phyloP scores from a whole-genome alignment of 2,888 invertebrate genomes.

The Polyommatus icarus region DNA sequence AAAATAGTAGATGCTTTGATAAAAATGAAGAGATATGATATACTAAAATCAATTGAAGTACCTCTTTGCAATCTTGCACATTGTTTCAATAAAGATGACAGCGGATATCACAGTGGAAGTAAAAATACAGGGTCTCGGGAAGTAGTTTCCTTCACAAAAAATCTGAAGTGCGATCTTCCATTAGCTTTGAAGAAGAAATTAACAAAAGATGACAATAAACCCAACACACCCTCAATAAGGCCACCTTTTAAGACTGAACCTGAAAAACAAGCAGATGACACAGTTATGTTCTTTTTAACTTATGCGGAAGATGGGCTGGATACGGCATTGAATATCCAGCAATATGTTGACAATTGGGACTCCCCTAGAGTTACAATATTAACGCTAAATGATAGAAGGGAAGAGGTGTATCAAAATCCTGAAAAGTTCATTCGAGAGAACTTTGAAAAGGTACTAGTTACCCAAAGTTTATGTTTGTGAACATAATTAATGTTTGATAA shows the following conservation, averaged over 20 bases:
- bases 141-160: slow-evolving; percentile 62
- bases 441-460: slow-evolving; percentile 72
- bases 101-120: slow-evolving; percentile 67
- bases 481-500: background rate
- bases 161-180: slow-evolving; percentile 63
- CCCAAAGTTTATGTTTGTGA: background rate
- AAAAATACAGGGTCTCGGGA: slow-evolving; percentile 58
- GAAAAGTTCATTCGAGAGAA: slow-evolving; percentile 79
- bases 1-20: slow-evolving; percentile 73
- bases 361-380: slow-evolving; percentile 61
- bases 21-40: slow-evolving; percentile 74
- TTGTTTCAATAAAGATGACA: slow-evolving; percentile 67
- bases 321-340: slow-evolving; percentile 70
- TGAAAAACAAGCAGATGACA: slow-evolving; percentile 52
- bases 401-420: slow-evolving; percentile 75
- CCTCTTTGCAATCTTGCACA: slow-evolving; percentile 62
- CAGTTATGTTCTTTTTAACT: slow-evolving; percentile 72
- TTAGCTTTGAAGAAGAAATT: slow-evolving; percentile 64
- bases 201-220: slow-evolving; percentile 54
- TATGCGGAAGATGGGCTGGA: slow-evolving; percentile 76
- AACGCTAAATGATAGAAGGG: slow-evolving; percentile 72
- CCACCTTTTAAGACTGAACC: slow-evolving; percentile 48
- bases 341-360: slow-evolving; percentile 71
- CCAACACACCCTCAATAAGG: slow-evolving; percentile 48
- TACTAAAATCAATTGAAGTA: slow-evolving; percentile 72